Evolutionary conservation across 2,888 invertebrate species (phyloP), one percentile per base, ranked within the genome.

Genomic region (Onchidella celtica): DNA sequence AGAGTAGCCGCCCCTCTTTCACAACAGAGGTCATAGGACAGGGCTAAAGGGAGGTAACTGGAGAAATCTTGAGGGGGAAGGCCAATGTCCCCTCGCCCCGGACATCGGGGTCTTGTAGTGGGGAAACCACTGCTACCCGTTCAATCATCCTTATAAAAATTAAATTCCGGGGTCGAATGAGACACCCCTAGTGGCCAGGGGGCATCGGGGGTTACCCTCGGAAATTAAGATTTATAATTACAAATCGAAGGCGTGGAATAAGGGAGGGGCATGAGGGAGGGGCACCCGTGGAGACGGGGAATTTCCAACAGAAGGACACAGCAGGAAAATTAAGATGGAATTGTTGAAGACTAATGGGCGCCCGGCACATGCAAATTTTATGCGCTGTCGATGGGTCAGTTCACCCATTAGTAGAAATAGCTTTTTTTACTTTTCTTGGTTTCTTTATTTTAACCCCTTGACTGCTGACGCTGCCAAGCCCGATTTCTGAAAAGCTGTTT

Each of bases 171-270:
- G 11, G 72, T 34, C n/a, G 36, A 4, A 17, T 11, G 73, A 24
- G 36, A 9, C 14, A 17, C 36, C 14, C 36, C 47, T 47, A 17
- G 47, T 32, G 73, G 36, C 2, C 61, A 14, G 73, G 14, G 59
- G 3, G 36, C 17, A 36, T 24, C 9, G 21, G 6, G 61, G 27
- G 34, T 24, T 27, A 59, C 36, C 73, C 1, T 3, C 27, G 32
- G 38, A 65, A 55, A 75, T 75, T 63, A 29, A 75, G 65, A 75
- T 75, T 63, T 65, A 75, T 75, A 75, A 65, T 75, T 75, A 34
- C n/a, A 32, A 47, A 75, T 47, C 36, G 6, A 38, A 72, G 9
- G 24, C 57, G 59, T 55, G n/a, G 36, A 4, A 24, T 4, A 61
- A 24, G 14, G 17, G 36, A 3, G 24, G 68, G 34, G 24, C 3